Evolutionary conservation across 2,888 invertebrate species (phyloP), one percentile per base, ranked within the genome.

Genomic region (Agrilus biguttatus): DNA sequence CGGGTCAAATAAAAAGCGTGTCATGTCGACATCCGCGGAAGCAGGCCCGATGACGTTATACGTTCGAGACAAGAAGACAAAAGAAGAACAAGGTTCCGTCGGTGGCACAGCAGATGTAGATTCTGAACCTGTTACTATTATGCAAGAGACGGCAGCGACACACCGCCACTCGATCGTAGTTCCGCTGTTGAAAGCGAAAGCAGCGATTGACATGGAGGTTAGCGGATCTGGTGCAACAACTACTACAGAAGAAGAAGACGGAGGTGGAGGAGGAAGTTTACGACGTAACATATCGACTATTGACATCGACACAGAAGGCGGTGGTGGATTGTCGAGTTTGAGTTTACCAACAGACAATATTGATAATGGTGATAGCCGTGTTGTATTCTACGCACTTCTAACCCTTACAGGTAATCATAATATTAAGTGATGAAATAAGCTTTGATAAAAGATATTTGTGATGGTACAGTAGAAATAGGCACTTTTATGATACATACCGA

Each of bases 11-110:
- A 28, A 28, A 28, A 28, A 28, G 28, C 28, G 28, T 28, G 28
- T 28, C 28, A 10, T 28, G 28, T 28, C 28, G 28, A 28, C 28
- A 28, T 28, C 28, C 28, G 28, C 28, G 28, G 28, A 28, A 28
- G 28, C 28, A 10, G 28, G 28, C 3, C 28, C 28, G 28, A 28
- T 28, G 28, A 28, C 28, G 28, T 28, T 68, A 39, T 44, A 60
- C 8, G 51, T 53, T 39, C 52, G 58, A 42, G 62, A 56, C 44
- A 54, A 58, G 36, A 70, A 70, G 6, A 70, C 70, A 37, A 69
- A 68, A 37, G 68, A 43, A 44, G 41, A 50, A 45, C 44, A 49
- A 51, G 40, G 47, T 45, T 45, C 46, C 47, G 33, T 46, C 49
- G 44, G 43, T 46, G 43, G 45, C 43, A 21, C 39, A 10, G 43